Evolutionary conservation across 1,140 invertebrate species (phyloP), one percentile per base, ranked within the genome.

Genomic region (Drosophila paulistorum): DNA sequence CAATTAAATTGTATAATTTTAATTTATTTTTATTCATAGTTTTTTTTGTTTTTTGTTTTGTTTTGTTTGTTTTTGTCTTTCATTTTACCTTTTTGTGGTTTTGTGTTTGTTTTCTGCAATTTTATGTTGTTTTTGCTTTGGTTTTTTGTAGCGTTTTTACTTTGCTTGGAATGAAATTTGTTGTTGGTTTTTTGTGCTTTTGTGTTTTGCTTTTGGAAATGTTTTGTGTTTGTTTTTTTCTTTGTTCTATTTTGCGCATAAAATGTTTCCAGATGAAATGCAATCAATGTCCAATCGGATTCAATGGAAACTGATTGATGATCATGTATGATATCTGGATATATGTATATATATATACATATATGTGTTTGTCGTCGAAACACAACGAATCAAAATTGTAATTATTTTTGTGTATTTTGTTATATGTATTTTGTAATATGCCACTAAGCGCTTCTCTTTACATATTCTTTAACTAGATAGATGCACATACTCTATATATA

Each of bases 1-100:
- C 68, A 71, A 68, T 67, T 89, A 66, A 83, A 67, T 86, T 86
- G 86, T 78, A 75, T 85, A 67, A 64, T 83, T 83, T 81, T 89
- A 85, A 72, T 81, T 85, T 86, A 84, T 79, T 84, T 82, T 79
- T 83, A 87, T 79, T 83, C 72, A 83, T 87, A 83, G 20, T 51
- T 83, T 87, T 83, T 75, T 71, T 51, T 69, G 63, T 37, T 68
- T 33, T 69, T 30, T 17, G 2, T 26, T 7, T 51, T 80, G 79
- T 83, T 70, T 75, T 51, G 67, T 66, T 41, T 68, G 20, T 69
- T 30, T 20, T 58, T 58, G 55, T 59, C 45, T 23, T 51, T 51
- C 10, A 20, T 51, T 51, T 51, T 51, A 51, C 45, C 20, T 51
- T 11, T 51, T 10, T 51, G 17, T 51, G 23, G 37, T 39, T 39